phyloP scores from a whole-genome alignment of 2,888 invertebrate species.

The Cheilosia impressa region DNA sequence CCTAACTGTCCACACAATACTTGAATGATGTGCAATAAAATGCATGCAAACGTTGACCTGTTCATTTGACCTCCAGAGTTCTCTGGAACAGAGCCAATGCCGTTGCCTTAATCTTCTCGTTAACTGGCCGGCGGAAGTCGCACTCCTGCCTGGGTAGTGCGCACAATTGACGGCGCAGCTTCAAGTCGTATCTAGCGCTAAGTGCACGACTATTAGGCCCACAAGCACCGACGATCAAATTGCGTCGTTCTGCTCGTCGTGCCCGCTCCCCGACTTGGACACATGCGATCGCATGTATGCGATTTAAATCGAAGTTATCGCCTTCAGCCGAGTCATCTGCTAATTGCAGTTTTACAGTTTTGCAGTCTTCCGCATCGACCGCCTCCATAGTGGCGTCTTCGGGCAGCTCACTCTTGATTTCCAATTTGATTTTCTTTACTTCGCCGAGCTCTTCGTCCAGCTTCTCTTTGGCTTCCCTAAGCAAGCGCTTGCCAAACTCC shows the following conservation, averaged over 20 bases:
- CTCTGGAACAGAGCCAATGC: slow-evolving; percentile 82
- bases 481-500: slow-evolving; percentile 84
- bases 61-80: slow-evolving; percentile 80
- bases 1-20: slow-evolving; percentile 7
- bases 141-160: slow-evolving; percentile 88
- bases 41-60: background rate
- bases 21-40: background rate
- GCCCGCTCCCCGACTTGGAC: slow-evolving; percentile 87
- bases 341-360: slow-evolving; percentile 66
- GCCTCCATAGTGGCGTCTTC: slow-evolving; percentile 79
- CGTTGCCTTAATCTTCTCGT: slow-evolving; percentile 79
- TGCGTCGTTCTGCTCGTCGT: slow-evolving; percentile 86
- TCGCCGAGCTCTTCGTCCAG: slow-evolving; percentile 77
- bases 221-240: slow-evolving; percentile 88
- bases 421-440: slow-evolving; percentile 61
- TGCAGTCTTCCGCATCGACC: slow-evolving; percentile 80
- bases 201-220: slow-evolving; percentile 91
- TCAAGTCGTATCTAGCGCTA: slow-evolving; percentile 91
- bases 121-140: slow-evolving; percentile 82
- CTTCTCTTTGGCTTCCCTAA: slow-evolving; percentile 81
- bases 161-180: slow-evolving; percentile 89
- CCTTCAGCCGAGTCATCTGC: slow-evolving; percentile 23
- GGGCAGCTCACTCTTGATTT: slow-evolving; percentile 41
- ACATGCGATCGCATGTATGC: slow-evolving; percentile 81
- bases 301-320: slow-evolving; percentile 81